Evolutionary conservation across 2,888 invertebrate species (phyloP).

Genomic region (Rhyacophila evoluta): DNA sequence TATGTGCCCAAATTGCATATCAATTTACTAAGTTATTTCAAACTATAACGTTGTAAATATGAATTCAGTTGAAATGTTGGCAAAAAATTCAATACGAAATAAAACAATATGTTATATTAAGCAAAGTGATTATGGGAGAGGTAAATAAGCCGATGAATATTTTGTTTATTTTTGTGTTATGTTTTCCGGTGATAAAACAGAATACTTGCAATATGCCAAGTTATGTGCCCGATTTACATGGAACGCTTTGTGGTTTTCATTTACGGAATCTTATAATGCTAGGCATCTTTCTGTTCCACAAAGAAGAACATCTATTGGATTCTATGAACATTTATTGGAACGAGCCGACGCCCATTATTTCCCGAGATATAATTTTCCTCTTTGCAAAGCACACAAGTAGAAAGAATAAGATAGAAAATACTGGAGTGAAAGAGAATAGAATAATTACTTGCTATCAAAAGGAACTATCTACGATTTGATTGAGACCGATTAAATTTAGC

Average conservation of each 20-base stretch:
- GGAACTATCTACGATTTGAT: too few relatives aligned
- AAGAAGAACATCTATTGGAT: slow-evolving; percentile 40
- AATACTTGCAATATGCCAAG: background rate
- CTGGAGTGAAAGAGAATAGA: background rate
- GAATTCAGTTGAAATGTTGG: too few relatives aligned
- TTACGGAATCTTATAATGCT: background rate
- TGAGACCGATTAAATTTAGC: too few relatives aligned
- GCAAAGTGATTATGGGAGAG: too few relatives aligned
- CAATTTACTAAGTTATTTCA: too few relatives aligned
- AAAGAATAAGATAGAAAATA: slow-evolving; percentile 29
- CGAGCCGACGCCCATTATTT: slow-evolving; percentile 42
- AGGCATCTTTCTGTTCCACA: slow-evolving; percentile 29
- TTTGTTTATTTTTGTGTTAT: too few relatives aligned
- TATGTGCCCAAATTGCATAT: too few relatives aligned
- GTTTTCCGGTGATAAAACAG: too few relatives aligned
- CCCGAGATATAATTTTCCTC: slow-evolving; percentile 44
- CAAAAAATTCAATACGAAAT: too few relatives aligned
- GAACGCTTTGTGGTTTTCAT: background rate
- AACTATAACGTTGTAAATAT: too few relatives aligned
- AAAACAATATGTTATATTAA: too few relatives aligned
- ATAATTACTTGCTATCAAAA: background rate
- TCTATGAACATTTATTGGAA: slow-evolving; percentile 47
- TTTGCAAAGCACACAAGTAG: slow-evolving; percentile 20
- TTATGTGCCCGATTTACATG: background rate
- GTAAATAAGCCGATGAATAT: too few relatives aligned